phyloP scores from a whole-genome alignment of 2,113 vertebrate species.

The Camelus dromedarius region DNA sequence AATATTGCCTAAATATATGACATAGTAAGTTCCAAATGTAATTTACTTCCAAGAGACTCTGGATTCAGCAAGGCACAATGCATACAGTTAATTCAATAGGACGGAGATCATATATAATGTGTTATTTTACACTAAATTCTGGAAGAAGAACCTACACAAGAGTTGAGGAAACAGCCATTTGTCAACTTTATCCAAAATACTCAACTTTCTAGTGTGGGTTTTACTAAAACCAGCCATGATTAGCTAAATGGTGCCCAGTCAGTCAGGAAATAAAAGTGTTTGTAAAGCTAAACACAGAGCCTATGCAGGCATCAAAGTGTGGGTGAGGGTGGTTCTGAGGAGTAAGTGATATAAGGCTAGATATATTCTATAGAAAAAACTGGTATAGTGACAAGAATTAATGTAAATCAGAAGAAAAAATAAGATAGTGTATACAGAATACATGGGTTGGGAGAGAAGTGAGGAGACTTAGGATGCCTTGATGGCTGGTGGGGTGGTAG shows the following conservation, averaged over 20 bases:
- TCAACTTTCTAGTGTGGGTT: neutral
- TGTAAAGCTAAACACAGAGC: neutral
- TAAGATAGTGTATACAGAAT: neutral
- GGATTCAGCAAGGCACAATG: neutral
- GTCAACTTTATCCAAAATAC: neutral
- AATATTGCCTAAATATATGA: neutral
- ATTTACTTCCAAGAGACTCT: neutral
- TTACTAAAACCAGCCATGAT: neutral
- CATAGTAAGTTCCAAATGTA: neutral
- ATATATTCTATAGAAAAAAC: neutral
- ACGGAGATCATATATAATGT: neutral
- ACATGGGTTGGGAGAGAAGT: neutral
- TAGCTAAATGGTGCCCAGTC: neutral
- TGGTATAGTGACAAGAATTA: neutral
- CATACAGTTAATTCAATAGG: neutral
- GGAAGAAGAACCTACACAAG: neutral
- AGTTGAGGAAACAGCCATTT: neutral
- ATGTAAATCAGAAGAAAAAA: neutral
- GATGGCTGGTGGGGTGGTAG: neutral
- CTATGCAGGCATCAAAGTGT: neutral
- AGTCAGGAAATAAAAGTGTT: neutral
- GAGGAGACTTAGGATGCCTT: neutral
- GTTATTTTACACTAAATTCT: neutral
- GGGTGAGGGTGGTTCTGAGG: neutral
- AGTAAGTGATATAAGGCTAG: neutral